Evolutionary conservation across 2,888 invertebrate species (phyloP).

Genomic region (Melanostoma mellinum): DNA sequence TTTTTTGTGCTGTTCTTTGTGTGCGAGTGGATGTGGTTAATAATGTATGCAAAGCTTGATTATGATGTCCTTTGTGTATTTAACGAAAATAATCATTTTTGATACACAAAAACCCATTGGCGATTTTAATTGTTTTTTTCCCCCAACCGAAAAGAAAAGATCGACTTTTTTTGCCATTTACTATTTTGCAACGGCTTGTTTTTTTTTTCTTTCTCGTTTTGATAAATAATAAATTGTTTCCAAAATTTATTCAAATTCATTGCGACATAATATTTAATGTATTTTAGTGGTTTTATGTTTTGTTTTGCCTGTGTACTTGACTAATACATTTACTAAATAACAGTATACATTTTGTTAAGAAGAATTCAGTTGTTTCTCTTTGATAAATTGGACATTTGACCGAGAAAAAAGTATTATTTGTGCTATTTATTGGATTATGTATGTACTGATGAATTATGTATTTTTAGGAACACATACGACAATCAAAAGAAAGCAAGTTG

Average conservation of each 20-base stretch:
- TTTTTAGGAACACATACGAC: slow-evolving; percentile 87
- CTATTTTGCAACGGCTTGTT: not conserved
- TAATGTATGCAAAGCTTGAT: slow-evolving; percentile 23
- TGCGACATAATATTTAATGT: too few species aligned
- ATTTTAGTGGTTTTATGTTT: too few species aligned
- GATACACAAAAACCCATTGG: too few species aligned
- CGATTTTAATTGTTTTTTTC: too few species aligned
- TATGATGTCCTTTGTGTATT: slow-evolving; percentile 7
- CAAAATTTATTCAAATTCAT: not conserved
- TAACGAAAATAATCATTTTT: too few species aligned
- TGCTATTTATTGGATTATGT: not conserved
- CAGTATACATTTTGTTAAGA: too few species aligned
- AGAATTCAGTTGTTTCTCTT: too few species aligned
- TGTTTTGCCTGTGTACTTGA: too few species aligned
- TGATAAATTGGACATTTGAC: not conserved
- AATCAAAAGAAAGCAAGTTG: slow-evolving; percentile 90
- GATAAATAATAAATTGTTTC: not conserved
- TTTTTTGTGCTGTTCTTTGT: slow-evolving; percentile 34
- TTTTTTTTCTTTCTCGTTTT: not conserved
- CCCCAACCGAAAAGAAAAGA: too few species aligned
- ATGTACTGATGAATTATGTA: not conserved
- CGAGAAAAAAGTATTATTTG: not conserved
- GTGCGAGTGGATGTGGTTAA: slow-evolving; percentile 53
- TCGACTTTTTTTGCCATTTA: not conserved
- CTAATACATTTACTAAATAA: too few species aligned